phyloP scores from a whole-genome alignment of 2,797 vertebrate species.

The Leptatherina wallacei region DNA sequence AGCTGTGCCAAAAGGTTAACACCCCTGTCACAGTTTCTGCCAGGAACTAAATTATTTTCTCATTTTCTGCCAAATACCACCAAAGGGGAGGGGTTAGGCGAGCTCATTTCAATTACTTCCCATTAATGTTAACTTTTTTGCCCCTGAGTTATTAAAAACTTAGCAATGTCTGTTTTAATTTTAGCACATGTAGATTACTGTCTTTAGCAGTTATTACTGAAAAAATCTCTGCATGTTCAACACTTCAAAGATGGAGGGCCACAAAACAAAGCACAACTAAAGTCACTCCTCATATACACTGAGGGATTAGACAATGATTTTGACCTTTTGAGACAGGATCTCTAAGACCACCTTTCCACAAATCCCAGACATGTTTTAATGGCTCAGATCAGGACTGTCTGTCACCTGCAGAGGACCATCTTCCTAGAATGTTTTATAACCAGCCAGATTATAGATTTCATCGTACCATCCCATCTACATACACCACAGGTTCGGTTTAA shows the following conservation, averaged over 20 bases:
- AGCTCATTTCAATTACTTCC: conserved; percentile 49
- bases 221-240: not conserved
- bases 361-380: conserved; percentile 26
- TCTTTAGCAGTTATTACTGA: not conserved
- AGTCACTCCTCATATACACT: conserved; percentile 23
- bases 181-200: not conserved
- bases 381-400: conserved; percentile 24
- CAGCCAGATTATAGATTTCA: not conserved
- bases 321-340: conserved; percentile 38
- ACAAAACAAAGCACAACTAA: conserved; percentile 17
- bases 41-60: conserved; percentile 50
- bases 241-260: not conserved
- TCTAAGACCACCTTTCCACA: conserved; percentile 30
- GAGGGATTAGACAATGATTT: conserved; percentile 38
- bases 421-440: too few relatives aligned
- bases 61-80: conserved; percentile 46
- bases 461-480: too few relatives aligned
- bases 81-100: conserved; percentile 28
- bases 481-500: too few relatives aligned
- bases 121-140: conserved; percentile 45
- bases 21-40: conserved; percentile 20
- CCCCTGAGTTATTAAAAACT: conserved; percentile 28
- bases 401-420: conserved; percentile 39
- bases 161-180: conserved; percentile 36
- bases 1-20: conserved; percentile 43